phyloP scores from a whole-genome alignment of 2,888 invertebrate species.

The Pyrgus malvae region DNA sequence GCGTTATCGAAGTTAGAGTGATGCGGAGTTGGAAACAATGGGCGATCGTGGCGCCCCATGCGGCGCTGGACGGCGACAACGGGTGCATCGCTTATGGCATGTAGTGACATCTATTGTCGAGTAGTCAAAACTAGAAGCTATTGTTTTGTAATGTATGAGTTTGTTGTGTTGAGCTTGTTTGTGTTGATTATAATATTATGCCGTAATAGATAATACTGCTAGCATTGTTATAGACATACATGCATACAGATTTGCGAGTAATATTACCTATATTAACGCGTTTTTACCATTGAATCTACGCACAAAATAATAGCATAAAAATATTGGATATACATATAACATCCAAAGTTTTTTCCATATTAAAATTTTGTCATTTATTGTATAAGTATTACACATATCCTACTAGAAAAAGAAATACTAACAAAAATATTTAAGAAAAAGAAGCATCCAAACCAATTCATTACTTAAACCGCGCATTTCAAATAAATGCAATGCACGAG shows the following conservation, averaged over 20 bases:
- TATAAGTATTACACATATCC: neutral
- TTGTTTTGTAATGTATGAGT: conserved; percentile 11
- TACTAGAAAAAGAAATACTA: neutral
- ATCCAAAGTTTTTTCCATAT: too few relatives aligned
- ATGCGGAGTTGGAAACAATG: conserved; percentile 71
- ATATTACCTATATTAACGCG: too few relatives aligned
- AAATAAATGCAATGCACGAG: conserved; percentile 9
- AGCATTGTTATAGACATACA: too few relatives aligned
- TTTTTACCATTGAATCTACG: too few relatives aligned
- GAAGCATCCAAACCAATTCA: conserved; percentile 24
- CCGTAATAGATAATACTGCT: too few relatives aligned
- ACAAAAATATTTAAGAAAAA: conserved; percentile 7
- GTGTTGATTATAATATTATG: too few relatives aligned
- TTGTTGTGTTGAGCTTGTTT: neutral
- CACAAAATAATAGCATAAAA: too few relatives aligned
- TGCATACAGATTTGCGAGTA: too few relatives aligned
- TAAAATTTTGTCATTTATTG: too few relatives aligned
- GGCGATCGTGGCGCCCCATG: conserved; percentile 79
- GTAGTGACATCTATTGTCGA: conserved; percentile 72
- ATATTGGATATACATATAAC: too few relatives aligned
- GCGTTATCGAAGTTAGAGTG: conserved; percentile 74
- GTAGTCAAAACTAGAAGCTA: conserved; percentile 52
- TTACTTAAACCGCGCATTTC: conserved; percentile 30
- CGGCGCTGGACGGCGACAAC: conserved; percentile 52
- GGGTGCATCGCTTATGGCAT: conserved; percentile 32